Evolutionary conservation across 1,140 invertebrate genomes (phyloP), one percentile per base, ranked within the genome.

Genomic region (Caenorhabditis inopinata): DNA sequence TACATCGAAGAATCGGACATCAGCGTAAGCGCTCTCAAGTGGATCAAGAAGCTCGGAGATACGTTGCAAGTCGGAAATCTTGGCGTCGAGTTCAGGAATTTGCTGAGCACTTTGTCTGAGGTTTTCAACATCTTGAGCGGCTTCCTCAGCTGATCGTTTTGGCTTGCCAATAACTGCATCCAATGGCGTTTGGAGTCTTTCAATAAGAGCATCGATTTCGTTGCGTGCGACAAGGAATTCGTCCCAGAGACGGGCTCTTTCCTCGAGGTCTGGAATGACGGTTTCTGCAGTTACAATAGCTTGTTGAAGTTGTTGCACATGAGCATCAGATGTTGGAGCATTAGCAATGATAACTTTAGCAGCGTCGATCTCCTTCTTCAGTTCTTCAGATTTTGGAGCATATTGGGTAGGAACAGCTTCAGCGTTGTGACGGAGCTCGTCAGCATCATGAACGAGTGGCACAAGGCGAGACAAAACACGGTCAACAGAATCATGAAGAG

Each of bases 1-100:
- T n/a, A 86, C 80, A 48, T 85, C 84, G 25, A 87, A 77, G 62
- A 85, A 85, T 21, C 84, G 85, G 25, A 85, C 84, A 62, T 85
- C 84, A 18, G 85, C 84, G 68, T 86, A 86, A 7, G 83, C 80
- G 25, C 46, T 86, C 68, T 85, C 84, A 21, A 85, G 81, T 14
- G 84, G 84, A 79, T 85, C 80, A 16, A 85, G 85, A 51, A 85
- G 51, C 76, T 87, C 84, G 32, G 81, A 85, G 18, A 85, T 83
- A 16, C 62, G 47, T 75, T 85, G 84, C 23, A 85, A 51, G n/a
- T 81, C 45, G 18, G 77, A 51, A 25, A 85, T 77, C 42, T 85
- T 85, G 11, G 53, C 42, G n/a, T n/a, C 27, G 14, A 76, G 58
- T 11, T 27, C 29, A 49, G 18, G 42, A 14, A 80, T 7, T 84